Conservation (phyloP, 2,113 vertebrate genomes). For the Poicephalus meyeri region DNA sequence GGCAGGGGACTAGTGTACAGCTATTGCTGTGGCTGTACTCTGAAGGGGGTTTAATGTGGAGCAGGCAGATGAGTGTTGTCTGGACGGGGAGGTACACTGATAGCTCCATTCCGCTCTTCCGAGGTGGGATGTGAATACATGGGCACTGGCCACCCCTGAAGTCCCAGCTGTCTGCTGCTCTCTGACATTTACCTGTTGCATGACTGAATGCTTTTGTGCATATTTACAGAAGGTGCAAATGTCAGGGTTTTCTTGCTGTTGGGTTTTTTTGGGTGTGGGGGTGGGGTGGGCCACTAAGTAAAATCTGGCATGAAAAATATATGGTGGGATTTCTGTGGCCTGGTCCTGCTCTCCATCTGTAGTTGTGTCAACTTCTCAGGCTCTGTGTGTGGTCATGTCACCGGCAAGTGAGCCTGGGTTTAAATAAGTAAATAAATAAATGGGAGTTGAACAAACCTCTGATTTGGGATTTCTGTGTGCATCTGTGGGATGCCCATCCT, state of each 20-base stretch:
- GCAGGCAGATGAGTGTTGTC: accelerated
- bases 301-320: not conserved
- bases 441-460: not conserved
- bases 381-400: not conserved
- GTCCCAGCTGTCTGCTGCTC: accelerated
- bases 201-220: accelerated
- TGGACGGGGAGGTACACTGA: accelerated
- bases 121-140: accelerated
- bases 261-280: not conserved
- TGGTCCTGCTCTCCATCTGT: not conserved
- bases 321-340: not conserved
- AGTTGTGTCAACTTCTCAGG: not conserved
- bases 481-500: not conserved
- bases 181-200: not conserved
- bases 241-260: not conserved
- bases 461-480: not conserved
- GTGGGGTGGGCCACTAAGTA: not conserved
- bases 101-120: accelerated
- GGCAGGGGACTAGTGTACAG: not conserved
- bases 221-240: not conserved
- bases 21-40: not conserved
- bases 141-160: not conserved
- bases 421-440: not conserved
- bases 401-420: not conserved
- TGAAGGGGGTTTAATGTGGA: accelerated